Evolutionary conservation across 1,140 invertebrate genomes (phyloP).

Genomic region (Helicorthomorpha holstii): DNA sequence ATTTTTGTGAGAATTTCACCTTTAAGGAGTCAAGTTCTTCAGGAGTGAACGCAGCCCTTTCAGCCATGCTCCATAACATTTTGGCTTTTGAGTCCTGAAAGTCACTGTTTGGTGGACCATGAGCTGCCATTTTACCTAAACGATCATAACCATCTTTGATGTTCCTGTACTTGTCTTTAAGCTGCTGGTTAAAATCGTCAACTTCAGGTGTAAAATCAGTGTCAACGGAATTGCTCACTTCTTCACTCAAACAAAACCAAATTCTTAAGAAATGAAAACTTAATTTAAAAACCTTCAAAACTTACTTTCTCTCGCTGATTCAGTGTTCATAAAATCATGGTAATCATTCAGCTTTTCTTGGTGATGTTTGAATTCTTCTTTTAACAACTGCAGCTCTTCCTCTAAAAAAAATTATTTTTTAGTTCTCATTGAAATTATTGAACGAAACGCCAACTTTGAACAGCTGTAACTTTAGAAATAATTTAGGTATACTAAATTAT

Average conservation of each 20-base stretch:
- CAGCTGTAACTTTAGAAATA: too few relatives aligned
- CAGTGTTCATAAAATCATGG: conserved; percentile 51
- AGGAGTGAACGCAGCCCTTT: conserved; percentile 55
- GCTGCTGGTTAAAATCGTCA: conserved; percentile 11
- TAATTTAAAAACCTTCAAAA: not conserved
- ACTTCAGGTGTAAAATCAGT: too few relatives aligned
- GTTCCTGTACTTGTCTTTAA: conserved; percentile 53
- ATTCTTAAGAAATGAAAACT: not conserved
- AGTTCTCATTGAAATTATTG: too few relatives aligned
- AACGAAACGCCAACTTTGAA: too few relatives aligned
- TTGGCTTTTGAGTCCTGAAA: conserved; percentile 80
- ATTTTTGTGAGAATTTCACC: conserved; percentile 27
- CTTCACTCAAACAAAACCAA: too few relatives aligned
- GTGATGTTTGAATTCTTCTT: conserved; percentile 78
- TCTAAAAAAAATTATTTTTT: too few relatives aligned
- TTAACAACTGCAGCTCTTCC: conserved; percentile 61
- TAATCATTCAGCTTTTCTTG: conserved; percentile 86
- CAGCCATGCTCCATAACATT: conserved; percentile 64
- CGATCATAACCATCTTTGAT: conserved; percentile 63
- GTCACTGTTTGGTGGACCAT: conserved; percentile 56
- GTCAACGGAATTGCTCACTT: too few relatives aligned
- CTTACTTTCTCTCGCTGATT: not conserved
- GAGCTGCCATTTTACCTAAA: conserved; percentile 49
- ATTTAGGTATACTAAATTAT: too few relatives aligned
- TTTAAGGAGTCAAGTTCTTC: conserved; percentile 68